Evolutionary conservation across 2,113 vertebrate species (phyloP).

Genomic region (Holacanthus passer): DNA sequence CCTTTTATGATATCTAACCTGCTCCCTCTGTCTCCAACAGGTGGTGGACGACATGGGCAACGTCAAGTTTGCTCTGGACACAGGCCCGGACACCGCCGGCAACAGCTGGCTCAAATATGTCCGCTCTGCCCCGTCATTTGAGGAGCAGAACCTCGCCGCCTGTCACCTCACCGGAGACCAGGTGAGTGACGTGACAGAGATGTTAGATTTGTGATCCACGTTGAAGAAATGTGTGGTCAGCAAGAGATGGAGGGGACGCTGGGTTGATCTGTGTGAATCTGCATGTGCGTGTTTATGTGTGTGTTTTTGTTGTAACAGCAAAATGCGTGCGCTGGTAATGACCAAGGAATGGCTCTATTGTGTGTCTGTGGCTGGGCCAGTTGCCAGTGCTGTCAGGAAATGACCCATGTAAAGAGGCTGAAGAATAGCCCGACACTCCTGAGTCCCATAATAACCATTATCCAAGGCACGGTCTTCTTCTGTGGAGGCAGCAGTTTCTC

Average conservation of each 20-base stretch:
- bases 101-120: constrained; percentile 97
- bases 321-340: constrained; percentile 63
- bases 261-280: constrained; percentile 20
- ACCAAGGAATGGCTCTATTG: constrained; percentile 66
- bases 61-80: constrained; percentile 90
- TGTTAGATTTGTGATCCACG: constrained; percentile 8
- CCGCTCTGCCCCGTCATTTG: constrained; percentile 89
- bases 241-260: neutral
- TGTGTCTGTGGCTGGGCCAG: constrained; percentile 62
- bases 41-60: constrained; percentile 90
- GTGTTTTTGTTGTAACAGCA: constrained; percentile 29
- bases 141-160: constrained; percentile 92
- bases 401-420: constrained; percentile 64
- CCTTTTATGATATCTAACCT: constrained; percentile 7
- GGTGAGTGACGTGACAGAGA: constrained; percentile 82
- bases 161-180: constrained; percentile 93
- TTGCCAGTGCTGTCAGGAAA: constrained; percentile 71
- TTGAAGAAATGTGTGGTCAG: constrained; percentile 9
- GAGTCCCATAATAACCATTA: constrained; percentile 55
- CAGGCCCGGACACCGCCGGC: constrained; percentile 76
- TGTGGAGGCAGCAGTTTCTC: constrained; percentile 32
- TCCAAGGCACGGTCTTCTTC: constrained; percentile 37
- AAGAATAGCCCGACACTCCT: constrained; percentile 71
- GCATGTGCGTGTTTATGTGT: neutral
- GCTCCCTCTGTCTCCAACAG: constrained; percentile 78